These are phyloP conservation scores for Dryococelus australis DNA, from an alignment of 2,888 invertebrate species.

Conservation along the genomic window DNA sequence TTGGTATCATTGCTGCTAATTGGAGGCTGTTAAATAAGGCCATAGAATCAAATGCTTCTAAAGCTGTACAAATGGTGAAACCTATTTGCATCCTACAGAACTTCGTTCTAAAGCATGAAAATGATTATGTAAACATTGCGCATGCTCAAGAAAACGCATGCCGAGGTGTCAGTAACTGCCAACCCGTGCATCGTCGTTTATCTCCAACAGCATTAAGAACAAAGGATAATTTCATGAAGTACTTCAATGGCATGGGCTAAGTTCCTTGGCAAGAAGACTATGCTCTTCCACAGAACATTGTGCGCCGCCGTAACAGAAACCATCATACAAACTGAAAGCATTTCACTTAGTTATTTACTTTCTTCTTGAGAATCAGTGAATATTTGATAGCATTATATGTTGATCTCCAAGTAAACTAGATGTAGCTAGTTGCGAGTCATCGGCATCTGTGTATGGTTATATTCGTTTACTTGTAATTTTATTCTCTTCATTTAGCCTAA, in stretches of 20 bases:
- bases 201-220: not conserved
- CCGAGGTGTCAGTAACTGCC: not conserved
- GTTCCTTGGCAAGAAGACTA: not conserved
- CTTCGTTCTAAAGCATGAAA: not conserved
- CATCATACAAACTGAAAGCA: not conserved
- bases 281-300: constrained; percentile 11
- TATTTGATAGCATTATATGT: no score
- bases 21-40: constrained; percentile 23
- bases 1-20: not conserved
- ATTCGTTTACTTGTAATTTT: no score
- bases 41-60: not conserved
- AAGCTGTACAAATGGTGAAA: not conserved
- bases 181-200: not conserved
- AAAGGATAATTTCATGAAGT: not conserved
- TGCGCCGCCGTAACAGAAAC: not conserved
- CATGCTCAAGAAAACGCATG: not conserved
- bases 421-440: no score
- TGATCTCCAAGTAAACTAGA: no score
- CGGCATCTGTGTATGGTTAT: no score
- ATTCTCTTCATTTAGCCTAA: no score
- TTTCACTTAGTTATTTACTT: no score
- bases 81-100: not conserved
- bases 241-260: not conserved
- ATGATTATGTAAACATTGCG: not conserved
- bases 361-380: no score